phyloP scores from a whole-genome alignment of 1,140 invertebrate genomes.

The Cotesia typhae region DNA sequence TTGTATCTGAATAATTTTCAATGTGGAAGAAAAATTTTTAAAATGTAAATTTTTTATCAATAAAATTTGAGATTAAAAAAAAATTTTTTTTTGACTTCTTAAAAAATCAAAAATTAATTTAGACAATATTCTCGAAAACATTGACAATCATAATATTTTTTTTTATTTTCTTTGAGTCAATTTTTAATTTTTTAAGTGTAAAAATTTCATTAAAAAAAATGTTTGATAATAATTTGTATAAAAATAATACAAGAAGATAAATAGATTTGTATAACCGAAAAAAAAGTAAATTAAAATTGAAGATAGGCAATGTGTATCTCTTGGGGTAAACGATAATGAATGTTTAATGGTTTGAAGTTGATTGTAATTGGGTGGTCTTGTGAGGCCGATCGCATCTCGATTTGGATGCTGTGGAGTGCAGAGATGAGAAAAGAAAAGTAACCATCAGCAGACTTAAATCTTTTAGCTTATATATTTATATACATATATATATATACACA shows the following conservation, averaged over 20 bases:
- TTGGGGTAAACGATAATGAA: slow-evolving; percentile 24
- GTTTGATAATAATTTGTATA: neutral
- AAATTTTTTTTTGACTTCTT: too few species aligned
- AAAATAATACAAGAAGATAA: neutral
- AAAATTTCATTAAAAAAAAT: too few species aligned
- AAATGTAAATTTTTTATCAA: too few species aligned
- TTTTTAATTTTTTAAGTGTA: too few species aligned
- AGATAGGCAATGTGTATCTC: neutral
- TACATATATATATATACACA: neutral
- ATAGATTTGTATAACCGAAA: neutral
- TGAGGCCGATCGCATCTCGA: slow-evolving; percentile 23
- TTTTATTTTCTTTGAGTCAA: too few species aligned
- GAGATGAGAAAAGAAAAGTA: neutral
- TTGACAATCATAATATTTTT: too few species aligned
- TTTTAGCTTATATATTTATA: neutral
- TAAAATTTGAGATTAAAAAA: too few species aligned
- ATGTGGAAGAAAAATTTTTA: too few species aligned
- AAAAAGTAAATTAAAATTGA: slow-evolving; percentile 5
- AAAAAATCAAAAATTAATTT: too few species aligned
- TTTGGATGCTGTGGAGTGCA: slow-evolving; percentile 18
- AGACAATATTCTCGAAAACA: too few species aligned
- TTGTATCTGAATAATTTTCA: too few species aligned
- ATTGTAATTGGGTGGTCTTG: slow-evolving; percentile 37
- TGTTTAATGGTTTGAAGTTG: slow-evolving; percentile 26
- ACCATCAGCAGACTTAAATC: neutral